Evolutionary conservation across 2,888 invertebrate species (phyloP).

Genomic region (Bugula neritina): DNA sequence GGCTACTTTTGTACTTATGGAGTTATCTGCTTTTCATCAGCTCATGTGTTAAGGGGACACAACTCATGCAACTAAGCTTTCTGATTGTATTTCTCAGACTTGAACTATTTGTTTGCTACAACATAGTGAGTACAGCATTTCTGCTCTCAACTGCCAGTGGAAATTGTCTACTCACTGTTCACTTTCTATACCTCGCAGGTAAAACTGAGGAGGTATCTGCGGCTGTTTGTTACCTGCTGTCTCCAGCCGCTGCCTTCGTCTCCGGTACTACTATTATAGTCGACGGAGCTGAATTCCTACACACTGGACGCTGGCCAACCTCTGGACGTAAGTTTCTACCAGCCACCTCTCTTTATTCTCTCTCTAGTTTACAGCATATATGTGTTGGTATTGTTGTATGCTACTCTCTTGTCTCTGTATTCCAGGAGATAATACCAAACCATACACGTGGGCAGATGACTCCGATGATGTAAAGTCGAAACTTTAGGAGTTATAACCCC

Average conservation of each 20-base stretch:
- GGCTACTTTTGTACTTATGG: too few relatives aligned
- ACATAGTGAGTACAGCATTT: too few relatives aligned
- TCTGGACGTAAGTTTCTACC: conserved; percentile 13
- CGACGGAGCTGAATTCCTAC: conserved; percentile 47
- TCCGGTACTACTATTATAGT: conserved; percentile 55
- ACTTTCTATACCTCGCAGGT: too few relatives aligned
- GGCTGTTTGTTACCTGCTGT: conserved; percentile 55
- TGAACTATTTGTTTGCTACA: too few relatives aligned
- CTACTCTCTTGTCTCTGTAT: background rate
- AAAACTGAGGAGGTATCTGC: conserved; percentile 44
- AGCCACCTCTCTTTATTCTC: background rate
- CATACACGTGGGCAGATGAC: conserved; percentile 18
- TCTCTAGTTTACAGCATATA: background rate
- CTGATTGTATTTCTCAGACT: too few relatives aligned
- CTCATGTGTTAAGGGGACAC: too few relatives aligned
- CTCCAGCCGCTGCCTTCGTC: conserved; percentile 56
- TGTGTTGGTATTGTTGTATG: background rate
- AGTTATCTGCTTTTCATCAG: too few relatives aligned
- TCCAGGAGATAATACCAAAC: conserved; percentile 9
- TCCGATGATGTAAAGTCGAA: conserved; percentile 10
- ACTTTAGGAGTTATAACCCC: too few relatives aligned
- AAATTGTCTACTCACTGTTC: too few relatives aligned
- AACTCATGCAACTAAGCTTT: too few relatives aligned
- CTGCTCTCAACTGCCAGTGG: too few relatives aligned
- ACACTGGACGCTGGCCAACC: background rate